A percentile compares a stretch with the other conserved stretches of the same genome.
Evolutionary conservation across 2,797 vertebrate species (phyloP).

Genomic region (Chelonia mydas): DNA sequence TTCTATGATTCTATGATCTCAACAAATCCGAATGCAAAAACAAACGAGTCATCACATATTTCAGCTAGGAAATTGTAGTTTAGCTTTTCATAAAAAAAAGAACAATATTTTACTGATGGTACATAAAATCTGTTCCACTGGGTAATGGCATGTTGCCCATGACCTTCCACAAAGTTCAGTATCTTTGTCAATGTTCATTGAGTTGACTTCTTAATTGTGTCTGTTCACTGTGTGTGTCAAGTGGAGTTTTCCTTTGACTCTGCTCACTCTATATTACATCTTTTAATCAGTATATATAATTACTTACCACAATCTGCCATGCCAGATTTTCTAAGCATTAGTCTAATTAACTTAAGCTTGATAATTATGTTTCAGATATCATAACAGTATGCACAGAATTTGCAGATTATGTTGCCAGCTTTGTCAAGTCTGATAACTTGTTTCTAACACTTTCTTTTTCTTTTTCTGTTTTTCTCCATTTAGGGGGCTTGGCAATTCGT

Average conservation of each 20-base stretch:
- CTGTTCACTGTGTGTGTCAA: slow-evolving; percentile 58
- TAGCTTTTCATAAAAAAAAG: slow-evolving; percentile 61
- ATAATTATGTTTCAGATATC: slow-evolving; percentile 83
- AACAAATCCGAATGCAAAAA: slow-evolving; percentile 22
- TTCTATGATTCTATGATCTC: background rate
- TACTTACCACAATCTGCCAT: slow-evolving; percentile 85
- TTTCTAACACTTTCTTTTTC: slow-evolving; percentile 34
- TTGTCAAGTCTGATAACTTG: slow-evolving; percentile 69
- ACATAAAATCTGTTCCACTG: slow-evolving; percentile 2
- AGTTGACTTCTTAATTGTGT: slow-evolving; percentile 70
- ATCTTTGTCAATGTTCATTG: slow-evolving; percentile 57
- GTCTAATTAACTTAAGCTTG: slow-evolving; percentile 87
- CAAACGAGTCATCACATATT: slow-evolving; percentile 23
- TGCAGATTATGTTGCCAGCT: slow-evolving; percentile 67
- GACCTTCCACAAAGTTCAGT: slow-evolving; percentile 40
- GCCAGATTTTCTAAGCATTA: slow-evolving; percentile 86
- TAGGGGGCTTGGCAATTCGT: background rate
- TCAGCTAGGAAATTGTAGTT: slow-evolving; percentile 12
- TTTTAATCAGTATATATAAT: slow-evolving; percentile 87
- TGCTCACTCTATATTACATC: slow-evolving; percentile 74
- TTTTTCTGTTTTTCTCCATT: slow-evolving; percentile 19
- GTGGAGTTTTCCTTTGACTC: slow-evolving; percentile 71
- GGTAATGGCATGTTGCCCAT: slow-evolving; percentile 40
- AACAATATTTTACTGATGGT: slow-evolving; percentile 10
- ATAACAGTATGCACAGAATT: slow-evolving; percentile 67